Evolutionary conservation across 1,140 invertebrate genomes (phyloP), one percentile per base, ranked within the genome.

Genomic region (Zaprionus ghesquierei): DNA sequence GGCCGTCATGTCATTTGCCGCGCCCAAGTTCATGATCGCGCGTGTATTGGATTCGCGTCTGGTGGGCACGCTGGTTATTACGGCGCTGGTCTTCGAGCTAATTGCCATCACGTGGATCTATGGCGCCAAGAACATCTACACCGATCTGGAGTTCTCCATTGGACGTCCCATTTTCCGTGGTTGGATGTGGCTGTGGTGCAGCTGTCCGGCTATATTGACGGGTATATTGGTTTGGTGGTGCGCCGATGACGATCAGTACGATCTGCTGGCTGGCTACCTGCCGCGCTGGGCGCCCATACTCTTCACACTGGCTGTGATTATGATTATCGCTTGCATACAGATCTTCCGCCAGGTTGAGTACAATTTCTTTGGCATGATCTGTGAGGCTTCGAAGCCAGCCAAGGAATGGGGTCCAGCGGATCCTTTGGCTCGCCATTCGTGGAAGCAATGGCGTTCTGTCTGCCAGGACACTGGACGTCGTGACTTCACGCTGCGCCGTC

Each of bases 401-500:
- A 92, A 92, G 77, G 91, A 92, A 73, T 92, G 91, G 91, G 91
- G 91, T 2, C 91, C 91, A 0, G 91, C 91, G 0, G 91, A 92
- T 79, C 91, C 91, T 0, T 54, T 92, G 63, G 91, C 91, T 0
- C 69, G 91, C 0, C 91, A 92, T 69, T 90, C 91, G 13, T 92
- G 91, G 91, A 92, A 92, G 68, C 91, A 92, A 56, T 92, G 91
- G 91, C 91, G 87, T 15, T 84, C 90, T 0, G 91, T 92, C 0
- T 92, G 91, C 22, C 73, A 93, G 81, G 72, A 92, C 49, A 92
- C 91, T 0, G 94, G 94, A 1, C 92, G 93, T 54, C 82, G 93
- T 20, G 94, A 94, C 75, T 94, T 94, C 54, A 94, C 94, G 0
- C 75, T 94, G 23, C 93, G 93, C 50, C 86, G 94, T n/a, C 90